phyloP scores from a whole-genome alignment of 2,797 vertebrate genomes.

The Heliangelus exortis region DNA sequence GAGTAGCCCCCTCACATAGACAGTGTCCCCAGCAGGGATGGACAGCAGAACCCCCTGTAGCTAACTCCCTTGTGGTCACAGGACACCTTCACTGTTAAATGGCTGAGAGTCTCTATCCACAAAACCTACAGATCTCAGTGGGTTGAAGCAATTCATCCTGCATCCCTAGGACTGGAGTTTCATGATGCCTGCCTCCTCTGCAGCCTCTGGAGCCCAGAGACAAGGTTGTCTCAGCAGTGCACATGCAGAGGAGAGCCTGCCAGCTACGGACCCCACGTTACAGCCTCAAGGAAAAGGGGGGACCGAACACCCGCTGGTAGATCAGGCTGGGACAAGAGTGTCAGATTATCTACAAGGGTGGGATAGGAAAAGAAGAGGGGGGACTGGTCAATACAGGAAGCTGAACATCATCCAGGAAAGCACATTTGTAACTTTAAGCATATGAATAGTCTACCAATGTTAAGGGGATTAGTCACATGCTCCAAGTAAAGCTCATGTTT shows the following conservation, averaged over 20 bases:
- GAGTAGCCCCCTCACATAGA: neutral
- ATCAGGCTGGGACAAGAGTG: neutral
- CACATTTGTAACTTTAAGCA: neutral
- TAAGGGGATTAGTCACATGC: conserved; percentile 17
- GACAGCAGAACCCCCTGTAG: neutral
- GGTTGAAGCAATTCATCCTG: neutral
- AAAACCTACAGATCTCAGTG: neutral
- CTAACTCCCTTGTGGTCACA: fast-evolving
- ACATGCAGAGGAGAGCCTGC: fast-evolving
- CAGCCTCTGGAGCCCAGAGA: neutral
- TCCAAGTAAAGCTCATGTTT: conserved; percentile 13
- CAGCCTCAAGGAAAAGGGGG: neutral
- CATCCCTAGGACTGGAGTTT: neutral
- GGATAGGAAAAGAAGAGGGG: neutral
- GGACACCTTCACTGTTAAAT: neutral
- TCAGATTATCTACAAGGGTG: neutral
- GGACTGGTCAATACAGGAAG: neutral
- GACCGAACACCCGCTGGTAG: neutral
- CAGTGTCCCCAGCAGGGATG: neutral
- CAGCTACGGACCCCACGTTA: fast-evolving
- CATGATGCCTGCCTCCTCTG: neutral
- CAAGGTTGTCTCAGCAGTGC: neutral
- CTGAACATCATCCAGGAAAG: neutral
- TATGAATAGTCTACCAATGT: neutral
- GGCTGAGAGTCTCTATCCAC: neutral